Evolutionary conservation across 2,888 invertebrate genomes (phyloP), one percentile per base, ranked within the genome.

Genomic region (Conus canariensis): DNA sequence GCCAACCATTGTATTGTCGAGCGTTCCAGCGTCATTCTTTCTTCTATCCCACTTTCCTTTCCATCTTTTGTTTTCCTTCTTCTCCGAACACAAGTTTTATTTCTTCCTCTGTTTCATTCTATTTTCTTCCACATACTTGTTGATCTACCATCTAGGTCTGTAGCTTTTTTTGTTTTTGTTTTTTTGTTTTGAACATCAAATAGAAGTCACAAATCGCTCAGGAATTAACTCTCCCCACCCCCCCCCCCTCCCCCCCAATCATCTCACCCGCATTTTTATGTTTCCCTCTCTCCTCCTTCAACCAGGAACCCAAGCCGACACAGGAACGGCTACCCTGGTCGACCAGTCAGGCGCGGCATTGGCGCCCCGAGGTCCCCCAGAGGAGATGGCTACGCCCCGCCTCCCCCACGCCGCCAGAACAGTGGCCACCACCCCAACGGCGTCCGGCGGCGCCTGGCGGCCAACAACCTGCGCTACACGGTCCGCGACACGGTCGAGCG

Each of bases 391-490:
- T 74, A 19, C 82, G 60, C 80, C n/a, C 88, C 88, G n/a, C 45
- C 88, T 2, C 64, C 74, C n/a, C 88, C 88, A 0, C 88, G 80
- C 14, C 77, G 88, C 6, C 80, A 88, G 22, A 64, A 64, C 60
- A 88, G 64, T n/a, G 59, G 58, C 56, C 22, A 9, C 70, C 12
- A n/a, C 30, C 80, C 7, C 45, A 64, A 7, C 59, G 88, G 56
- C 59, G 88, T 14, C 8, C 45, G 58, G 19, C 56, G n/a, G 60
- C 85, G 19, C 14, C 16, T 70, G 7, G 8, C 16, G 19, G 22
- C 16, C 70, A 70, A 88, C 88, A 88, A 88, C 82, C 58, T 88
- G 30, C 59, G 88, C 56, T 30, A 22, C 60, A 82, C 88, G 6
- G 88, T 64, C 5, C n/a, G 25, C 58, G 45, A 88, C 82, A 60